Percentiles rank a stretch among this genome's conserved stretches.
Evolutionary conservation across 2,888 invertebrate genomes (phyloP).

Genomic region (Melipona bicolor): DNA sequence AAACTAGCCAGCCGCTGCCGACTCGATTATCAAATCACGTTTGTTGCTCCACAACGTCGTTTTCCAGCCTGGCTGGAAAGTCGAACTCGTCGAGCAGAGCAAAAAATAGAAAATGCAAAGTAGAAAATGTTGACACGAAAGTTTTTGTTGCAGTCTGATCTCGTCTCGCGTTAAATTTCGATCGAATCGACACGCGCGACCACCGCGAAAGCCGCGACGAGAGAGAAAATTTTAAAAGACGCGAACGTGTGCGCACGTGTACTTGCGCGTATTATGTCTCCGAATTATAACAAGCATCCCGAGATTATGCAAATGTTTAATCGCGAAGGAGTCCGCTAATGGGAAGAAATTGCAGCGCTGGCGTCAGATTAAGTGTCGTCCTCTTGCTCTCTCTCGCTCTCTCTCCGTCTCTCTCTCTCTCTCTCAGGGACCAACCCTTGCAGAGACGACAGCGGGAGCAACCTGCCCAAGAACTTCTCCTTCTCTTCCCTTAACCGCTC

Average conservation of each 20-base stretch:
- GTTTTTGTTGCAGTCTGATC: too few relatives aligned
- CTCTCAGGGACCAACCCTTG: conserved; percentile 58
- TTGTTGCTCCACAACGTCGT: not conserved
- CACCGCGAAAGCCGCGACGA: not conserved
- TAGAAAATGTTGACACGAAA: too few relatives aligned
- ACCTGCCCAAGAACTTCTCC: conserved; percentile 68
- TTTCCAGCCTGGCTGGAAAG: not conserved
- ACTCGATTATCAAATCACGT: conserved; percentile 13
- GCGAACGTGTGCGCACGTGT: conserved; percentile 46
- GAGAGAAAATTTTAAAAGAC: conserved; percentile 25
- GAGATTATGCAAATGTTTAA: conserved; percentile 84
- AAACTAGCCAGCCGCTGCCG: conserved; percentile 1
- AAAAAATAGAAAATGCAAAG: too few relatives aligned
- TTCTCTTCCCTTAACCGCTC: conserved; percentile 51
- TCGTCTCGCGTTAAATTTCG: too few relatives aligned
- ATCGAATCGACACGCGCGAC: too few relatives aligned
- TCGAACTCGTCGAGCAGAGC: too few relatives aligned
- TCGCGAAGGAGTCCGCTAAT: conserved; percentile 81
- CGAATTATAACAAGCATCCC: conserved; percentile 76
- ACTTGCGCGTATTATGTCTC: conserved; percentile 75
- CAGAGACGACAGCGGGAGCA: conserved; percentile 55
- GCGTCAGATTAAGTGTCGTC: conserved; percentile 82
- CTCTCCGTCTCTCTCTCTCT: not conserved
- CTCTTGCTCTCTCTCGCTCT: conserved; percentile 17
- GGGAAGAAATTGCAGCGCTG: conserved; percentile 83